phyloP scores from a whole-genome alignment of 2,888 invertebrate genomes.

The Dolichomitus sp. region DNA sequence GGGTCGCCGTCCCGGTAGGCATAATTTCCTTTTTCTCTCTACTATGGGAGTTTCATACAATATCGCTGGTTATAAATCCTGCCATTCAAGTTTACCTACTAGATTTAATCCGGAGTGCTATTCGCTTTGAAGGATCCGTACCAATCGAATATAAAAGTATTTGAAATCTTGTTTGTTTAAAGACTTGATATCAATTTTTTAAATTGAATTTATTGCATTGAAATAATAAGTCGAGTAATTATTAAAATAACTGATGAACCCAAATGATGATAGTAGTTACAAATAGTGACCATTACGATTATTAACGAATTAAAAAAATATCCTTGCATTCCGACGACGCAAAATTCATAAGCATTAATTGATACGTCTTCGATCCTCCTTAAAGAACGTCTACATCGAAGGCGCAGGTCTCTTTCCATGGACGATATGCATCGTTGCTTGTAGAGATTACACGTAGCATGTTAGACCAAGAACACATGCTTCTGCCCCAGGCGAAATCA shows the following conservation, averaged over 20 bases:
- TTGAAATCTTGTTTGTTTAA: no score
- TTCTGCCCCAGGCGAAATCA: conserved; percentile 31
- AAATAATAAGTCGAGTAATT: no score
- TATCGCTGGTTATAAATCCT: background rate
- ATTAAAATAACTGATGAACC: no score
- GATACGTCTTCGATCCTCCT: no score
- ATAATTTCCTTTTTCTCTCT: conserved; percentile 43
- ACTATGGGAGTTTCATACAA: background rate
- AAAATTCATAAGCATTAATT: no score
- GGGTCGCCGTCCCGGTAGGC: conserved; percentile 59
- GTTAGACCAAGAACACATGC: background rate
- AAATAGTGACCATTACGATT: no score
- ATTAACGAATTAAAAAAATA: no score
- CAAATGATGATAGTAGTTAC: no score
- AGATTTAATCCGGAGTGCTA: background rate
- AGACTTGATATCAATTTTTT: background rate
- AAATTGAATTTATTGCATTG: background rate
- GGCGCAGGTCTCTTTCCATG: no score
- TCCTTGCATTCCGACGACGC: background rate
- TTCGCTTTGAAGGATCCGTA: background rate
- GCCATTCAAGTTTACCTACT: conserved; percentile 2
- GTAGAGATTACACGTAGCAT: background rate
- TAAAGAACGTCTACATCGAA: no score
- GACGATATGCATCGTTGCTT: no score
- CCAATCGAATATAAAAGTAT: no score